phyloP scores from a whole-genome alignment of 2,888 invertebrate genomes.

The Acrocyrtus sp. region DNA sequence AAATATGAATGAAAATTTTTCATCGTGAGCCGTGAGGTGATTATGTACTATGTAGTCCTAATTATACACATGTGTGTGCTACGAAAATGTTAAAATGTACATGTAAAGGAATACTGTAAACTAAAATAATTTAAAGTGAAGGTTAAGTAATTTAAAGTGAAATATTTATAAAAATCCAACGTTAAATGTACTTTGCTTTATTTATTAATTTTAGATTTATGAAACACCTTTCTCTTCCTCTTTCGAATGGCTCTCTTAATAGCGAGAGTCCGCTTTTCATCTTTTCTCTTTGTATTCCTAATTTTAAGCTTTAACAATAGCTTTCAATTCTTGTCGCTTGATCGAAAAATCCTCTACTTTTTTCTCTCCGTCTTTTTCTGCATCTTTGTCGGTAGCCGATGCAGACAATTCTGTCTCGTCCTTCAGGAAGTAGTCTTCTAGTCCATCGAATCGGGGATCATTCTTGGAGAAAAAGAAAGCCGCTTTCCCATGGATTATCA shows the following conservation, averaged over 20 bases:
- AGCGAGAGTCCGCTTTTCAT: constrained; percentile 56
- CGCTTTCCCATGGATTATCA: constrained; percentile 17
- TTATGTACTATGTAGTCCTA: too few species aligned
- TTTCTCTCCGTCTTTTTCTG: background rate
- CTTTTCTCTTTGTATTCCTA: constrained; percentile 59
- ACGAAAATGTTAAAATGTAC: too few species aligned
- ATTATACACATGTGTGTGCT: too few species aligned
- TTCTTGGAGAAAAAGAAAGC: constrained; percentile 56
- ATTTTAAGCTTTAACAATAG: constrained; percentile 58
- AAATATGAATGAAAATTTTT: background rate
- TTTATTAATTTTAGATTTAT: too few species aligned
- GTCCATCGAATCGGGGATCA: constrained; percentile 52
- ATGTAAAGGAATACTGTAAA: too few species aligned
- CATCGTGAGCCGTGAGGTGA: too few species aligned
- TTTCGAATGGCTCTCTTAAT: constrained; percentile 54
- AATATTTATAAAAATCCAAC: too few species aligned
- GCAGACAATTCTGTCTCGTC: constrained; percentile 20
- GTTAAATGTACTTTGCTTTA: too few species aligned
- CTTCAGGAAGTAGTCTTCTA: constrained; percentile 53
- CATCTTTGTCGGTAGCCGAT: background rate
- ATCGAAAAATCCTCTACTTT: constrained; percentile 46
- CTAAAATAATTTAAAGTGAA: too few species aligned
- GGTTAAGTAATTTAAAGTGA: too few species aligned
- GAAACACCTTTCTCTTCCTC: constrained; percentile 66
- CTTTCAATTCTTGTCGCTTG: constrained; percentile 55